Evolutionary conservation across 2,888 invertebrate genomes (phyloP), one percentile per base, ranked within the genome.

Genomic region (Acleris emargana): DNA sequence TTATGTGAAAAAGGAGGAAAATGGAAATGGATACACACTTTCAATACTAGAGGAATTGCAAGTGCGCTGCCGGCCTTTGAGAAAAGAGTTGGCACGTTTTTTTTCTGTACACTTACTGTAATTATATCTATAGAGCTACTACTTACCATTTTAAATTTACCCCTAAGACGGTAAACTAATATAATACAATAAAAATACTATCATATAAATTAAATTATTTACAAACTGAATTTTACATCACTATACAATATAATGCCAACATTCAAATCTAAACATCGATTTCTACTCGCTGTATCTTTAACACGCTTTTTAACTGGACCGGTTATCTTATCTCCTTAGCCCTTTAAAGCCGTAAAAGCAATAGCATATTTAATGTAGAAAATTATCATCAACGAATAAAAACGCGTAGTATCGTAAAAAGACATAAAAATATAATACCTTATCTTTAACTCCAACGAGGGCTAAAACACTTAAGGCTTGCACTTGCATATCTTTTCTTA

Each of bases 361-460:
- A 54, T 42, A 20, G 45, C 42, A 59, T 32, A 59, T 49, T 50
- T 51, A 42, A 59, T 51, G 42, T 50, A 25, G 43, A 59, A 51
- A 59, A 59, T 51, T 57, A 57, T 57, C 50, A 58, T 58, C 51
- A 38, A 49, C 58, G 17, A 18, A 59, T 59, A 42, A 64, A 22
- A 59, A 49, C 51, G 25, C 38, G 47, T 42, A 49, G 51, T 63
- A 63, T 61, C 68, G 53, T 69, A 67, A 64, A 57, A 55, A 25
- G n/a, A 59, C 38, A 51, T 59, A 63, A 58, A 62, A 66, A 69
- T 62, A 76, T 76, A 79, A 76, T 78, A 78, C 80, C 16, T 79
- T 80, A 79, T 78, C 76, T 78, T 73, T 78, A 77, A 80, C 79
- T 81, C 77, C 76, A 73, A 77, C 13, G 32, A 38, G 11, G 3